These are phyloP conservation scores for Liolophura sinensis DNA, from an alignment of 1,140 invertebrate species.

Conservation along the genomic window DNA sequence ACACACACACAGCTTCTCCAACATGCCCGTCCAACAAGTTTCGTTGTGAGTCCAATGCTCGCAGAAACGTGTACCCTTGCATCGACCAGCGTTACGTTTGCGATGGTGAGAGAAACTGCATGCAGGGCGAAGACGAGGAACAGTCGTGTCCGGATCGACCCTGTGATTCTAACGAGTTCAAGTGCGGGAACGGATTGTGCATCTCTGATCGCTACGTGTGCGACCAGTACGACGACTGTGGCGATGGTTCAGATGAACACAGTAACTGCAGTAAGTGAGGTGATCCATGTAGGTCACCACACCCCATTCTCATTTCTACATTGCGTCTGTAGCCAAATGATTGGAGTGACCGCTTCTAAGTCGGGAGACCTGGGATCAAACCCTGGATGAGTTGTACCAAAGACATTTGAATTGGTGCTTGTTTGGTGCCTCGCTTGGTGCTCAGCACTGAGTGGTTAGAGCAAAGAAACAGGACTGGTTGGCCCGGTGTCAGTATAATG, in stretches of 20 bases:
- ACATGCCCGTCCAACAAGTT: slow-evolving; percentile 42
- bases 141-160: slow-evolving; percentile 34
- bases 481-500: too few relatives aligned
- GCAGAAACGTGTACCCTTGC: slow-evolving; percentile 62
- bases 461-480: too few relatives aligned
- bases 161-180: slow-evolving; percentile 39
- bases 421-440: too few relatives aligned
- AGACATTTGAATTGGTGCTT: too few relatives aligned
- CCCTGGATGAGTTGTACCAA: too few relatives aligned
- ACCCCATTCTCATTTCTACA: not conserved
- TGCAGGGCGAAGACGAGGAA: slow-evolving; percentile 45
- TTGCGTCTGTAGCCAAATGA: not conserved
- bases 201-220: slow-evolving; percentile 36
- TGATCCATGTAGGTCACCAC: not conserved
- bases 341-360: too few relatives aligned
- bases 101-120: slow-evolving; percentile 53
- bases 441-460: too few relatives aligned
- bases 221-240: slow-evolving; percentile 51
- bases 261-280: slow-evolving; percentile 37
- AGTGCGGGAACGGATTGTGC: slow-evolving; percentile 44
- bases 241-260: slow-evolving; percentile 47
- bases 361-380: too few relatives aligned
- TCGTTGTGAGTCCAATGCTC: slow-evolving; percentile 63
- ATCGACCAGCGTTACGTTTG: slow-evolving; percentile 49
- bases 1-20: not conserved